Conservation (phyloP, 2,113 vertebrate genomes). For the Serilophus lunatus region DNA sequence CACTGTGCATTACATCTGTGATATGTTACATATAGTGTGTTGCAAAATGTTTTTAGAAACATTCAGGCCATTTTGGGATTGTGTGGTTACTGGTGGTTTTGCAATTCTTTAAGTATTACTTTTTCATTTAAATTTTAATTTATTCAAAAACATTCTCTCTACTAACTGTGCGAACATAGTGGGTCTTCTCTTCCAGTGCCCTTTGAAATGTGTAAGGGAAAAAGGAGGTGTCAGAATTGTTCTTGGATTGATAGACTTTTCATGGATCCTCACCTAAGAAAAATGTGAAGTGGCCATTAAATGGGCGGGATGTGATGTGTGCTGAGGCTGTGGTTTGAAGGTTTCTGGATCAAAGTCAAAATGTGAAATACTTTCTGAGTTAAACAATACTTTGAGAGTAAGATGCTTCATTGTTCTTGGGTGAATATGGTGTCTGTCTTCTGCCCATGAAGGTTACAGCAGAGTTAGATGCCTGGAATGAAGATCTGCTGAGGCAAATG, state of each 20-base stretch:
- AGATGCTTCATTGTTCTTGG: not conserved
- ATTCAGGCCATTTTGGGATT: not conserved
- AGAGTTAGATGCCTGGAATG: conserved; percentile 94
- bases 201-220: not conserved
- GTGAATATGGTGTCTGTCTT: not conserved
- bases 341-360: not conserved
- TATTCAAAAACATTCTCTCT: not conserved
- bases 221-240: not conserved
- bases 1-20: not conserved
- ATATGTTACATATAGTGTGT: not conserved
- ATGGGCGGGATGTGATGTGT: not conserved
- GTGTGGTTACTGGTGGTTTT: not conserved
- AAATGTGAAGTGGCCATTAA: not conserved
- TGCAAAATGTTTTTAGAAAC: not conserved
- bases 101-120: not conserved
- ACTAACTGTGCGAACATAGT: not conserved
- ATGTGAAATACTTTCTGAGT: not conserved
- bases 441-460: conserved; percentile 84
- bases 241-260: not conserved
- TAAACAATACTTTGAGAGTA: not conserved
- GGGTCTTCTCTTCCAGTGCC: not conserved
- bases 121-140: not conserved
- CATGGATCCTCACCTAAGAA: not conserved
- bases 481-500: conserved; percentile 92
- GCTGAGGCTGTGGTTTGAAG: not conserved